phyloP scores from a whole-genome alignment of 2,888 invertebrate genomes.

The Parascotia fuliginaria region DNA sequence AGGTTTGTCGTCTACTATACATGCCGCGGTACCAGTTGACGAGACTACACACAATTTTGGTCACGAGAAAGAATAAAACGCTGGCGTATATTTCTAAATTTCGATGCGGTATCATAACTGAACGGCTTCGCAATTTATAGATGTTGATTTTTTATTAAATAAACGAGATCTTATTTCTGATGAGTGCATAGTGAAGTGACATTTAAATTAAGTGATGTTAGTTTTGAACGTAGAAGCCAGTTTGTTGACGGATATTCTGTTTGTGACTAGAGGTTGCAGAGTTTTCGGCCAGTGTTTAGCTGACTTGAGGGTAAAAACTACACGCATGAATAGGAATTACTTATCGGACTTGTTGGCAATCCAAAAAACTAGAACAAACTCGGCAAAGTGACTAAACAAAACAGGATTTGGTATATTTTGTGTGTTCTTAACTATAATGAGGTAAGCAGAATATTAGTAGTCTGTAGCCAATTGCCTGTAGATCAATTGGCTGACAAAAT shows the following conservation, averaged over 20 bases:
- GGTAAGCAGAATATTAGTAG: too few relatives aligned
- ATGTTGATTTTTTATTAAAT: conserved; percentile 30
- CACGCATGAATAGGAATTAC: too few relatives aligned
- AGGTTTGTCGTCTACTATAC: conserved; percentile 52
- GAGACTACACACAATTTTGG: conserved; percentile 63
- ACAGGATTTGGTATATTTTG: too few relatives aligned
- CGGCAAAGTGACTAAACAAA: too few relatives aligned
- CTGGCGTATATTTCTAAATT: conserved; percentile 67
- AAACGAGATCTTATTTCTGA: conserved; percentile 35
- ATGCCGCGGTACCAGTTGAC: conserved; percentile 44
- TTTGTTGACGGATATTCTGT: too few relatives aligned
- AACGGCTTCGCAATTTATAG: conserved; percentile 46
- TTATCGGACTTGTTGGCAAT: too few relatives aligned
- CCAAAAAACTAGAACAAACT: too few relatives aligned
- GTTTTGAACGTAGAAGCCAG: conserved; percentile 23
- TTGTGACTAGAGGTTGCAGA: too few relatives aligned
- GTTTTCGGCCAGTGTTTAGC: conserved; percentile 11
- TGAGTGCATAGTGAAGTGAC: conserved; percentile 63
- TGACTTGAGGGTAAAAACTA: not conserved
- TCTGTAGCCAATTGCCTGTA: too few relatives aligned
- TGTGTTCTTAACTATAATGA: too few relatives aligned
- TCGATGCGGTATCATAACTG: conserved; percentile 72
- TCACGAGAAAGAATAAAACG: conserved; percentile 57
- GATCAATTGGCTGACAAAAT: too few relatives aligned
- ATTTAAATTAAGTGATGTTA: conserved; percentile 42